Percentiles rank a stretch among this genome's conserved stretches.
phyloP scores from a whole-genome alignment of 2,113 vertebrate species.

The Pseudopodoces humilis region DNA sequence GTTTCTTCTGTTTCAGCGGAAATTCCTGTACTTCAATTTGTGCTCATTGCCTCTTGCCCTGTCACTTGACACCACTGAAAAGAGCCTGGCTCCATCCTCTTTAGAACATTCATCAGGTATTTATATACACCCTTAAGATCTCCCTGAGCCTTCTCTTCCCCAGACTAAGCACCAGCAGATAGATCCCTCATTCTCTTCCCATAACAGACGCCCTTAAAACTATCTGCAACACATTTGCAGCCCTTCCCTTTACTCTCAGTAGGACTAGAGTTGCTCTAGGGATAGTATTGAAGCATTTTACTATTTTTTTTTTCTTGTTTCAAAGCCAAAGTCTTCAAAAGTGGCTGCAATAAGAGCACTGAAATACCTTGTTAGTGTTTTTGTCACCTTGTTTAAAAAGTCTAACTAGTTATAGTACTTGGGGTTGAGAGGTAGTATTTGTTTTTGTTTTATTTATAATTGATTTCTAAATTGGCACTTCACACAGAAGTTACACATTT shows the following conservation, averaged over 20 bases:
- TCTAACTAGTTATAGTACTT: neutral
- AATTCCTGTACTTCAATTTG: neutral
- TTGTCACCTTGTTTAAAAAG: neutral
- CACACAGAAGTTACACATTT: neutral
- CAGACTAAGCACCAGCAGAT: neutral
- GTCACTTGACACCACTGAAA: neutral
- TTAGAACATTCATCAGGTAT: neutral
- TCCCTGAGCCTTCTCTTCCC: neutral
- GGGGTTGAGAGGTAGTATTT: neutral
- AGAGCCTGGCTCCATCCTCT: neutral
- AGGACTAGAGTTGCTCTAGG: rapidly evolving
- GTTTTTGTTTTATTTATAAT: neutral
- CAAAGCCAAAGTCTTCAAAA: neutral
- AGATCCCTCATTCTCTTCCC: neutral
- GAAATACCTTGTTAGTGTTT: neutral
- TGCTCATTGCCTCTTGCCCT: neutral
- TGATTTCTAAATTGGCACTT: neutral
- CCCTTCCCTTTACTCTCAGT: neutral
- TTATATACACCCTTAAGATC: neutral
- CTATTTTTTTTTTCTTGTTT: neutral
- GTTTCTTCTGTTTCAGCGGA: neutral
- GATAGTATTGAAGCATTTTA: neutral
- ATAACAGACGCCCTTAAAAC: neutral
- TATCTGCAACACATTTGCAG: neutral
- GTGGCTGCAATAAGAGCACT: neutral